Evolutionary conservation across 2,797 vertebrate species (phyloP).

Genomic region (Scarus forsteni): DNA sequence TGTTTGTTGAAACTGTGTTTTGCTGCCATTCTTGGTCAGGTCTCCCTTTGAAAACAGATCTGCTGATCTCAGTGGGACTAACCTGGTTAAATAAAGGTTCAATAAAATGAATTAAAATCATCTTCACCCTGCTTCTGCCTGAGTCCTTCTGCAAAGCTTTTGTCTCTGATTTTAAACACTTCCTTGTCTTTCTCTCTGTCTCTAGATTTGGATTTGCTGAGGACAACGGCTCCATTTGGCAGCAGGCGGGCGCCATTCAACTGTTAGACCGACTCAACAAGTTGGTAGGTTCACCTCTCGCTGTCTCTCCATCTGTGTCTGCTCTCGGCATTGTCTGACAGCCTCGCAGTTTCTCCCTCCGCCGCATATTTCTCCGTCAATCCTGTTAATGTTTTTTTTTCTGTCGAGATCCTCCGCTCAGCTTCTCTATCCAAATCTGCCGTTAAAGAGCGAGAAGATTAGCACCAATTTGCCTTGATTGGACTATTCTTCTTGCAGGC

Average conservation of each 20-base stretch:
- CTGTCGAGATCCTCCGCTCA: conserved; percentile 46
- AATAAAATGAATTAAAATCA: no score
- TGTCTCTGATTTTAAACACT: not conserved
- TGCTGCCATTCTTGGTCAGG: no score
- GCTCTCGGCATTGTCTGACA: conserved; percentile 15
- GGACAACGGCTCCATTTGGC: conserved; percentile 12
- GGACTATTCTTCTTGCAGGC: conserved; percentile 62
- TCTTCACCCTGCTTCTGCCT: no score
- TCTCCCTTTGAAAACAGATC: no score
- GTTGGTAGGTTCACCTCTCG: conserved; percentile 62
- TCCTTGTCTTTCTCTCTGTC: conserved; percentile 26
- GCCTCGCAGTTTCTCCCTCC: conserved; percentile 7
- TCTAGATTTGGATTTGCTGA: conserved; percentile 37
- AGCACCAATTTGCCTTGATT: conserved; percentile 73
- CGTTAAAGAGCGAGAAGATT: conserved; percentile 61
- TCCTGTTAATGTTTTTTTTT: conserved; percentile 18
- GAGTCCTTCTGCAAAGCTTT: no score
- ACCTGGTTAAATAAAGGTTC: no score
- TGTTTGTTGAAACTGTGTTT: no score
- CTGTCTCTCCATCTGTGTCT: conserved; percentile 44
- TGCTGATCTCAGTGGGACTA: no score
- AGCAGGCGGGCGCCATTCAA: conserved; percentile 26
- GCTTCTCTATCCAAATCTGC: conserved; percentile 36
- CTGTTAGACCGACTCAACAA: conserved; percentile 55
- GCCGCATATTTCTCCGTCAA: conserved; percentile 7